Base-by-base conservation (phyloP, 2,888 invertebrate genomes). In the Diadegma fenestrale region DNA sequence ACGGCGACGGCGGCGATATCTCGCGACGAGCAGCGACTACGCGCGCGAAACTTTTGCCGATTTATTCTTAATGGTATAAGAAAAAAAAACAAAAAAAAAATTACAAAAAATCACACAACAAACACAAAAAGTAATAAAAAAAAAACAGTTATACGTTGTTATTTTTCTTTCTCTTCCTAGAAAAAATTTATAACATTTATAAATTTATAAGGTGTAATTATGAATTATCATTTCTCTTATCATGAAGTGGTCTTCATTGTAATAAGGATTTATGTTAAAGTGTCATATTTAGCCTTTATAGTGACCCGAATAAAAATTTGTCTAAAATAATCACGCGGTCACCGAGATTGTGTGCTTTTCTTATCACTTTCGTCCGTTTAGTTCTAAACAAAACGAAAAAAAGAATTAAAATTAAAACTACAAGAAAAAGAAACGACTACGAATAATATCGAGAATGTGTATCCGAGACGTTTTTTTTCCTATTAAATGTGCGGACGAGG, bases 151-250 rank as follows among this genome's bases (percentile, higher is more conserved):
- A 89, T 89, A 90, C 87, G 90, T 91, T 92, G 91, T 91, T 92
- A 92, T 90, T 90, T 92, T 92, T 91, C 90, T 90, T 88, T 86
- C 88, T 89, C 88, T 89, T 90, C 89, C 89, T 90, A 89, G 88
- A 88, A 90, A 90, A 91, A 89, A 88, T 92, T 92, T 92, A 91
- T 92, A 93, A 93, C 91, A 93, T 93, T 93, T 92, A 93, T 93
- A 93, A 93, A 93, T 93, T 93, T 93, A 90, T 93, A 93, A 93
- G 91, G 89, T 93, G 92, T 93, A 93, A 92, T 93, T 92, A 93
- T 89, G 90, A 88, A 90, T 91, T 90, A 90, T 92, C 88, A 91
- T 91, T 91, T 90, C 89, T 90, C 87, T 89, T 87, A 84, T 87
- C 81, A 87, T 87, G 88, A 89, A 88, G 88, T 89, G 90, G 88